phyloP scores from a whole-genome alignment of 2,113 vertebrate species.

The Seriola rivoliana region DNA sequence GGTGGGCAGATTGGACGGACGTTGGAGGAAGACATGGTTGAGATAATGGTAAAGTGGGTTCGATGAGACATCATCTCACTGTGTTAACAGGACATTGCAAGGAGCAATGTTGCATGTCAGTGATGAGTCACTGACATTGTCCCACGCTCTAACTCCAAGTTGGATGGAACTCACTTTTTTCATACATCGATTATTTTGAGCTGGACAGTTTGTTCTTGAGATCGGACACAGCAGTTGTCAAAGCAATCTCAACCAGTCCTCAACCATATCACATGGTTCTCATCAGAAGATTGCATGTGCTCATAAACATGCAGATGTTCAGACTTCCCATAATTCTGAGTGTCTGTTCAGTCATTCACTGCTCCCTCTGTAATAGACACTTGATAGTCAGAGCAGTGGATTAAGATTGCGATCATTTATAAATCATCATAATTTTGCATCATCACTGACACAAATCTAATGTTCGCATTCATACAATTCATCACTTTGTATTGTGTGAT shows the following conservation, averaged over 20 bases:
- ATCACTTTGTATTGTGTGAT: not conserved
- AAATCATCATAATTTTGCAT: not conserved
- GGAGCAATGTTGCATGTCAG: conserved; percentile 15
- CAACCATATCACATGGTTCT: not conserved
- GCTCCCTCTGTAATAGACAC: not conserved
- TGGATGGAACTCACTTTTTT: conserved; percentile 13
- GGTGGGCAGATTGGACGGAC: conserved; percentile 46
- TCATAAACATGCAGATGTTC: not conserved
- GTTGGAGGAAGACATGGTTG: conserved; percentile 24
- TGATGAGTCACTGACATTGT: conserved; percentile 42
- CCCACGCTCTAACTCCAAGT: conserved; percentile 19
- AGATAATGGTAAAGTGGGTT: conserved; percentile 23
- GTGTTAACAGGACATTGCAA: conserved; percentile 20
- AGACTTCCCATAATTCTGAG: not conserved
- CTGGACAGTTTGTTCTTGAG: conserved; percentile 13
- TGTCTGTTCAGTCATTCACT: not conserved
- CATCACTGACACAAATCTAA: not conserved
- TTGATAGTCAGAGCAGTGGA: not conserved
- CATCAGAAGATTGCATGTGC: not conserved
- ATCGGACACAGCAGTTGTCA: conserved; percentile 8
- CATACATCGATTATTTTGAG: conserved; percentile 29
- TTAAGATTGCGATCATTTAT: not conserved
- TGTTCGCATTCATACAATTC: not conserved
- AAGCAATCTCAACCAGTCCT: not conserved
- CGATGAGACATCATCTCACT: conserved; percentile 46